Conservation (phyloP, 2,888 invertebrate genomes). For the Uloborus plumipes region DNA sequence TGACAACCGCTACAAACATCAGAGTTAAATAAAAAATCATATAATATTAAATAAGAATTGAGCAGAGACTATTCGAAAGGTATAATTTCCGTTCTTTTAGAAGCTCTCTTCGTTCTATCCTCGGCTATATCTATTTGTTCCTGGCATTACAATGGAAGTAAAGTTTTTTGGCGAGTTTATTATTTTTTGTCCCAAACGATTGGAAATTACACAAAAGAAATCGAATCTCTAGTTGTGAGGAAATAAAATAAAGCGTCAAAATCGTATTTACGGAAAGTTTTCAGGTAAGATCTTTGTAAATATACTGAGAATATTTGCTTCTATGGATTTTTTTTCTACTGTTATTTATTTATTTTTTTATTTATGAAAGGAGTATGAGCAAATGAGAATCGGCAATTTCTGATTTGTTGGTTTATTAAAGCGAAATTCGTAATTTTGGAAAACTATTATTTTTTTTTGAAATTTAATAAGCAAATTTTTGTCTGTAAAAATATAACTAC, state of each 20-base stretch:
- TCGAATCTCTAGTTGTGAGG: constrained; percentile 18
- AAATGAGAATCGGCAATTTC: too few species aligned
- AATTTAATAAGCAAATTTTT: too few species aligned
- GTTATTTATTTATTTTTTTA: background rate
- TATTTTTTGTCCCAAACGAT: constrained; percentile 19
- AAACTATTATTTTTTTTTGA: too few species aligned
- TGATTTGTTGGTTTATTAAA: too few species aligned
- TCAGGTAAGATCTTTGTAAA: constrained; percentile 22
- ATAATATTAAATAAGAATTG: constrained; percentile 60
- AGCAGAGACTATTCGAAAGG: constrained; percentile 38
- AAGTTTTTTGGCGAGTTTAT: constrained; percentile 37
- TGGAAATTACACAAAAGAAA: constrained; percentile 39
- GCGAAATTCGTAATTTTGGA: too few species aligned
- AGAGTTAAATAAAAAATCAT: constrained; percentile 23
- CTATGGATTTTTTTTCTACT: background rate
- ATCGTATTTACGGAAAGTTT: constrained; percentile 54
- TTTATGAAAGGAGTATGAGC: background rate
- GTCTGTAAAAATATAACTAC: too few species aligned
- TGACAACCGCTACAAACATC: constrained; percentile 40
- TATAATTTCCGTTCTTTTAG: constrained; percentile 59
- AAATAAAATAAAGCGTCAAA: constrained; percentile 30
- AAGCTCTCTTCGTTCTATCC: constrained; percentile 14
- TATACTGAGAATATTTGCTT: constrained; percentile 26
- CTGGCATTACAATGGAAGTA: constrained; percentile 35
- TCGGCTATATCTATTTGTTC: constrained; percentile 55